Conservation (phyloP, 2,888 invertebrate species). For the Lithophane ornitopus region DNA sequence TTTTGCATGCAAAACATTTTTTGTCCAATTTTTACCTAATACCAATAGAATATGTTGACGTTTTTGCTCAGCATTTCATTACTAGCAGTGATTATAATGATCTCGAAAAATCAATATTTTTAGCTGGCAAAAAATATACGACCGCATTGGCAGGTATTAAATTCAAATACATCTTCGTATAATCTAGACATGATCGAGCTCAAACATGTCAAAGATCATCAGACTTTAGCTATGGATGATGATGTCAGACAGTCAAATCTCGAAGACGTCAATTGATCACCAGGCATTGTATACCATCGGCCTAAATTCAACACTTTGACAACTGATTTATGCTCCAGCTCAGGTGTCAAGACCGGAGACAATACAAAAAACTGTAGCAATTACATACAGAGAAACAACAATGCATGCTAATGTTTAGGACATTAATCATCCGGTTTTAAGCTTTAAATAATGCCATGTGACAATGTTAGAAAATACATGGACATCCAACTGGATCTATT, state of each 20-base stretch:
- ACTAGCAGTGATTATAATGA: constrained; percentile 76
- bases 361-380: constrained; percentile 82
- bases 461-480: constrained; percentile 74
- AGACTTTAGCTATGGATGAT: constrained; percentile 75
- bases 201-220: constrained; percentile 78
- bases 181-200: constrained; percentile 76
- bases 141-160: constrained; percentile 68
- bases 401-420: constrained; percentile 78
- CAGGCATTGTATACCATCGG: constrained; percentile 80
- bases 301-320: constrained; percentile 84
- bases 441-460: constrained; percentile 77
- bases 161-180: constrained; percentile 70
- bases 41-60: constrained; percentile 81
- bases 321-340: constrained; percentile 86
- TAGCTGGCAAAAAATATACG: constrained; percentile 70
- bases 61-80: constrained; percentile 78
- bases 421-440: constrained; percentile 83
- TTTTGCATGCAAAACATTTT: constrained; percentile 83
- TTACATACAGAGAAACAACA: constrained; percentile 81
- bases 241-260: constrained; percentile 79
- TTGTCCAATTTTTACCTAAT: constrained; percentile 79
- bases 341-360: constrained; percentile 86
- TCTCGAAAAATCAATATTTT: constrained; percentile 76
- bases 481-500: constrained; percentile 75
- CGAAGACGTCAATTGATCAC: constrained; percentile 83